These are phyloP conservation scores for Prunella strophiata DNA, from an alignment of 2,797 vertebrate species.

Conservation along the genomic window DNA sequence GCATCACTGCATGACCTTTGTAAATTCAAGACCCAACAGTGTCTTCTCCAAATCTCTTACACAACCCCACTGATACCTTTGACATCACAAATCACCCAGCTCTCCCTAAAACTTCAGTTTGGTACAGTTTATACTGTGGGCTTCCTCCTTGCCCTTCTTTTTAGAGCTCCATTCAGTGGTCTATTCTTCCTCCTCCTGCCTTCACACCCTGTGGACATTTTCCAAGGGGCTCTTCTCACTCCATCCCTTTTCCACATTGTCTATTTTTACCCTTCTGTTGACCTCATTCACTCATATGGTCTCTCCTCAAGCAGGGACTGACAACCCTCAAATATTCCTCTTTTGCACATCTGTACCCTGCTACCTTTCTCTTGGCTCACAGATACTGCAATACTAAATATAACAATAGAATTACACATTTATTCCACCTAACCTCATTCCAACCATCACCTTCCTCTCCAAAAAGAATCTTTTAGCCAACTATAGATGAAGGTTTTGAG, in stretches of 20 bases:
- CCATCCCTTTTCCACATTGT: background rate
- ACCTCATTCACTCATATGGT: background rate
- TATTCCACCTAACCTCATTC: background rate
- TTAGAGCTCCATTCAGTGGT: background rate
- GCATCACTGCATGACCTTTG: background rate
- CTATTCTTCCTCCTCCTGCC: background rate
- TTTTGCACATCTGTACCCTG: background rate
- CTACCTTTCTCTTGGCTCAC: background rate
- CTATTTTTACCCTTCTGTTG: background rate
- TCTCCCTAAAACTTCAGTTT: background rate
- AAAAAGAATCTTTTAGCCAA: background rate
- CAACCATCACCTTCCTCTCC: background rate
- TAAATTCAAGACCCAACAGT: background rate
- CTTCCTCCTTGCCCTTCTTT: background rate
- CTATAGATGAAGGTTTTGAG: background rate
- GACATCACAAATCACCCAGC: background rate
- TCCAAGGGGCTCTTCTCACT: background rate
- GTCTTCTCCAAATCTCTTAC: background rate
- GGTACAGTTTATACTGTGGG: background rate
- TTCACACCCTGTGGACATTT: background rate
- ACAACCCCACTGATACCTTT: background rate
- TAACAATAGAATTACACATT: background rate
- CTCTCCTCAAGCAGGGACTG: background rate
- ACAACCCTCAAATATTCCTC: background rate
- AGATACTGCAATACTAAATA: background rate